phyloP scores from a whole-genome alignment of 2,888 invertebrate species.

The Glomeris marginata region DNA sequence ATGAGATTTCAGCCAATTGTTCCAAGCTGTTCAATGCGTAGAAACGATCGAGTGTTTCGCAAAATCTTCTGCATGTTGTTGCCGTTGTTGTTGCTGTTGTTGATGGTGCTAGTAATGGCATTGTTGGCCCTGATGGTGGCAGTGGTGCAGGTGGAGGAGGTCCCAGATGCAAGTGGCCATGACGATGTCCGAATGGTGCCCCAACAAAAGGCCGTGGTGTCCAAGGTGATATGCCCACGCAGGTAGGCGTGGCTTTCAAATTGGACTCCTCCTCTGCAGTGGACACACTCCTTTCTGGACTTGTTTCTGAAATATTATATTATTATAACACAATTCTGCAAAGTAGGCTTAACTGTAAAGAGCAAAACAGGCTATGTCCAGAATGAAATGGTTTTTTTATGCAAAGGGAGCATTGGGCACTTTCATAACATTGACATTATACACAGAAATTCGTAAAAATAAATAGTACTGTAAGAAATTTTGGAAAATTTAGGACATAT shows the following conservation, averaged over 20 bases:
- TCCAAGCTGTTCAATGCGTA: constrained; percentile 48
- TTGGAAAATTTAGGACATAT: background rate
- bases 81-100: background rate
- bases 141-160: constrained; percentile 8
- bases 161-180: background rate
- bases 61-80: too few species aligned
- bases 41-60: too few species aligned
- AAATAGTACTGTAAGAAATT: too few species aligned
- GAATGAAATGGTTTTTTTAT: too few species aligned
- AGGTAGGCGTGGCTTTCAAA: background rate
- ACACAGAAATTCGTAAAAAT: too few species aligned
- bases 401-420: too few species aligned
- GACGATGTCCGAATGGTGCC: background rate
- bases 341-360: too few species aligned
- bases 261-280: constrained; percentile 16
- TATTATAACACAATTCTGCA: too few species aligned
- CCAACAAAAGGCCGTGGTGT: constrained; percentile 4
- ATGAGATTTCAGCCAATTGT: constrained; percentile 46
- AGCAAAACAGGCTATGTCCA: too few species aligned
- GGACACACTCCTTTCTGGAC: constrained; percentile 18
- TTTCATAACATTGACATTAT: too few species aligned
- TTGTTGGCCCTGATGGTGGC: constrained; percentile 13
- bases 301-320: constrained; percentile 18
- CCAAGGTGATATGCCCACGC: constrained; percentile 5
- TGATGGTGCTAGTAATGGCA: constrained; percentile 14